A percentile compares a stretch with the other conserved stretches of the same genome.
phyloP scores from a whole-genome alignment of 2,113 vertebrate genomes.

The Seriola rivoliana region DNA sequence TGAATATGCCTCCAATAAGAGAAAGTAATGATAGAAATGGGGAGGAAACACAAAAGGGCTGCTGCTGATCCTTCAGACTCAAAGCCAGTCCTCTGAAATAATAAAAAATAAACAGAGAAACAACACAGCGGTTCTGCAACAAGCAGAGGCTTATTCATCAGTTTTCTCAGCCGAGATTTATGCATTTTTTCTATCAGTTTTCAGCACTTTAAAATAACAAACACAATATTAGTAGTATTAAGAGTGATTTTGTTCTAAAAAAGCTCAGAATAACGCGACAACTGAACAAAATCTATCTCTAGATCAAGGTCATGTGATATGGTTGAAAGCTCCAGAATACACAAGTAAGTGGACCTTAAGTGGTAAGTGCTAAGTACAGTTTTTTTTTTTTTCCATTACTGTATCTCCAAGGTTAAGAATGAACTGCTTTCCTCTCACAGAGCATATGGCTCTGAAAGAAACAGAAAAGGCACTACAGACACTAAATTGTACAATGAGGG shows the following conservation, averaged over 20 bases:
- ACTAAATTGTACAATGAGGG: not conserved
- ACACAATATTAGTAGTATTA: not conserved
- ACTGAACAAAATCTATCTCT: no score
- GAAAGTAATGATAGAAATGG: constrained; percentile 2
- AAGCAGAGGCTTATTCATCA: not conserved
- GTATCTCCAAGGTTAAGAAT: not conserved
- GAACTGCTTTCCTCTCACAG: not conserved
- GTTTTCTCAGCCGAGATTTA: not conserved
- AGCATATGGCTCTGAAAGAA: constrained; percentile 3
- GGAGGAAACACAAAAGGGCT: not conserved
- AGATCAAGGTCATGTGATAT: not conserved
- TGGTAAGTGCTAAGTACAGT: no score
- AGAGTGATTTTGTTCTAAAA: no score
- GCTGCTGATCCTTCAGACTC: not conserved
- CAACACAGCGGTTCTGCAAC: not conserved
- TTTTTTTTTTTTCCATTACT: not conserved
- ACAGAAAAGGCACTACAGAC: not conserved
- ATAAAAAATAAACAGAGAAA: not conserved
- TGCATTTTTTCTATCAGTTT: not conserved
- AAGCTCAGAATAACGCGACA: no score
- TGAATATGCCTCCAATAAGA: constrained; percentile 3
- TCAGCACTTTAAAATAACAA: not conserved
- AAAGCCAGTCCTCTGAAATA: not conserved
- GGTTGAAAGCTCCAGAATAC: not conserved
- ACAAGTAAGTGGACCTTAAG: not conserved